Evolutionary conservation across 2,888 invertebrate species (phyloP).

Genomic region (Drosophila meridiana): DNA sequence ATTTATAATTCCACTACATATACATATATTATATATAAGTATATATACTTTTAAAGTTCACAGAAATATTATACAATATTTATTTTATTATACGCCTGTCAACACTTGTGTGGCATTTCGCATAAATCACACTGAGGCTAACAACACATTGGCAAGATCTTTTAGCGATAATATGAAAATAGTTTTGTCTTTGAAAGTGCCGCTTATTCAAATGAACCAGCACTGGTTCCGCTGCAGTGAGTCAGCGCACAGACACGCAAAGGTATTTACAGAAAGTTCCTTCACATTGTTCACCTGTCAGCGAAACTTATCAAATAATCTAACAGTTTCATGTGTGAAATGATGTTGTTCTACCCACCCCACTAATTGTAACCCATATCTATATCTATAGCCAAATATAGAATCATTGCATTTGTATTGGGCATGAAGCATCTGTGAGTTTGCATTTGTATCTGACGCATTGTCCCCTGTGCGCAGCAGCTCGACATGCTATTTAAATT

Average conservation of each 20-base stretch:
- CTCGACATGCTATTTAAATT: conserved; percentile 69
- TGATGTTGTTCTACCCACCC: conserved; percentile 14
- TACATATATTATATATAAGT: no score
- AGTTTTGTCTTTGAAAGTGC: conserved; percentile 14
- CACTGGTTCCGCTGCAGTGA: conserved; percentile 6
- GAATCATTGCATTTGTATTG: not conserved
- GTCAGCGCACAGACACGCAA: conserved; percentile 37
- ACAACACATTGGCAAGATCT: conserved; percentile 9
- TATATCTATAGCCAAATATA: conserved; percentile 14
- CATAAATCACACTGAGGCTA: conserved; percentile 4
- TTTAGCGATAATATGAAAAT: conserved; percentile 2
- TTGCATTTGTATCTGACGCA: conserved; percentile 23
- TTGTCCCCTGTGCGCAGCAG: conserved; percentile 17
- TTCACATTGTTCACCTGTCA: conserved; percentile 44
- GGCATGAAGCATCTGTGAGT: conserved; percentile 17
- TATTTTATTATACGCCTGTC: not conserved
- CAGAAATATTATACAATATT: not conserved
- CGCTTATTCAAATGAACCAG: conserved; percentile 3
- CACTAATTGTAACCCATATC: conserved; percentile 26
- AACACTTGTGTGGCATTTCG: conserved; percentile 1
- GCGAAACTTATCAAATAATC: conserved; percentile 45
- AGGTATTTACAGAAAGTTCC: conserved; percentile 40
- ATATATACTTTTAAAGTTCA: not conserved
- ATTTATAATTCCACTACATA: not conserved
- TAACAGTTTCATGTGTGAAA: conserved; percentile 41